phyloP scores from a whole-genome alignment of 92 coral and sea anemone genomes.

The Montipora capitata region DNA sequence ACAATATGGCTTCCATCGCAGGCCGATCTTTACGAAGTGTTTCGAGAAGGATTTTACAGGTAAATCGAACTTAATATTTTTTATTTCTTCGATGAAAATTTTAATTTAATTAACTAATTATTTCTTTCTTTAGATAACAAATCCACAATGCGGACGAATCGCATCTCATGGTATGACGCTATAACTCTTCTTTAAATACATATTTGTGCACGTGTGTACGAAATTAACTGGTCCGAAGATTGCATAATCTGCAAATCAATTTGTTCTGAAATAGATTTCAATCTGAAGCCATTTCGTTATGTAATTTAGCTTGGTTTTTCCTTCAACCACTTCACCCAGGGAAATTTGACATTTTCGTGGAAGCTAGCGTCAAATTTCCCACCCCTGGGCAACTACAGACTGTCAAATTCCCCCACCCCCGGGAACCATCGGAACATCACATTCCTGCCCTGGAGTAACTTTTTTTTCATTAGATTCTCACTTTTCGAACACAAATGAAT shows the following conservation, averaged over 20 bases:
- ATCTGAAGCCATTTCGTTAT: too few species aligned
- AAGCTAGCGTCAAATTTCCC: too few species aligned
- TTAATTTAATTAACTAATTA: background rate
- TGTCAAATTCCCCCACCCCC: too few species aligned
- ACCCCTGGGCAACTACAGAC: too few species aligned
- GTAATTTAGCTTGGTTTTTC: too few species aligned
- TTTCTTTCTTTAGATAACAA: constrained; percentile 21
- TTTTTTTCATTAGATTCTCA: too few species aligned
- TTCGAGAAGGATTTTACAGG: constrained; percentile 67
- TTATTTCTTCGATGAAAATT: background rate
- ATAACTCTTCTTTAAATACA: background rate
- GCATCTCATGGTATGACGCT: constrained; percentile 36
- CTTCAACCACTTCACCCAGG: too few species aligned
- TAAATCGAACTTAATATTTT: background rate
- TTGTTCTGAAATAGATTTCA: too few species aligned
- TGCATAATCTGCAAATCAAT: background rate
- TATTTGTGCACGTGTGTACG: constrained; percentile 19
- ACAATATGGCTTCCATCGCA: constrained; percentile 88
- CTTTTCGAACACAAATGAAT: too few species aligned
- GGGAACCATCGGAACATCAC: too few species aligned
- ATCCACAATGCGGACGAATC: constrained; percentile 47
- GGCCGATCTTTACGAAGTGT: constrained; percentile 65
- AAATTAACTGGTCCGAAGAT: background rate
- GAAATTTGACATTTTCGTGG: too few species aligned
- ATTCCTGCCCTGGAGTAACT: too few species aligned